Evolutionary conservation across 1,140 invertebrate genomes (phyloP), one percentile per base, ranked within the genome.

Genomic region (Drosophila willistoni): DNA sequence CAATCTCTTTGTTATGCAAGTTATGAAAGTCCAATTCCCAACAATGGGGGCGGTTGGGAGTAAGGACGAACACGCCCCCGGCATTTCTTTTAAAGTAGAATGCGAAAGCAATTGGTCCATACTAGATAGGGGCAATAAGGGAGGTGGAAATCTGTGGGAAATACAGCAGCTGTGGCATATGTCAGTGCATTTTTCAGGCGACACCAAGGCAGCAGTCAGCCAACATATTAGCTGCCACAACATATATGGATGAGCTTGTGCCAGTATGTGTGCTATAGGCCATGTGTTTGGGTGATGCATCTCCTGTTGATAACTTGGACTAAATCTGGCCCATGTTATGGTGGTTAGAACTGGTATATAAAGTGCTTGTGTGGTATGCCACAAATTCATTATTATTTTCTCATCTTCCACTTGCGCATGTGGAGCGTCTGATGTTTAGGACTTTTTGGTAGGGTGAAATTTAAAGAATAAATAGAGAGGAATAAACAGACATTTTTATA

Each of bases 321-420:
- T 82, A 79, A 86, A 86, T 86, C 83, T 86, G 83, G 83, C 59
- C 76, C 76, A 86, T 78, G 71, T 78, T 87, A 59, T 59, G 56
- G 83, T 81, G 71, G 66, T 1, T 67, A 69, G 79, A 64, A 78
- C 69, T 69, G 59, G 59, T 33, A 66, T 64, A 68, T 64, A 62
- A 80, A 83, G 80, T 87, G 84, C 89, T 79, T 89, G 84, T 89
- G 80, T 72, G 84, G 80, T 84, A 83, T 84, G 70, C 84, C 84
- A 68, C 84, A 89, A 81, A 87, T 87, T 89, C 84, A 87, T 87
- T 87, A 87, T 84, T 87, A 84, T 87, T 87, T 89, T 74, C 64
- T 61, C 55, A 67, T 42, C 60, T 34, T 59, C 66, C 41, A 14
- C 14, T 60, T 13, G 42, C 64, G 44, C 42, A 69, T 76, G 76